phyloP scores from a whole-genome alignment of 2,113 vertebrate genomes.

The Spizaetus ornatus region DNA sequence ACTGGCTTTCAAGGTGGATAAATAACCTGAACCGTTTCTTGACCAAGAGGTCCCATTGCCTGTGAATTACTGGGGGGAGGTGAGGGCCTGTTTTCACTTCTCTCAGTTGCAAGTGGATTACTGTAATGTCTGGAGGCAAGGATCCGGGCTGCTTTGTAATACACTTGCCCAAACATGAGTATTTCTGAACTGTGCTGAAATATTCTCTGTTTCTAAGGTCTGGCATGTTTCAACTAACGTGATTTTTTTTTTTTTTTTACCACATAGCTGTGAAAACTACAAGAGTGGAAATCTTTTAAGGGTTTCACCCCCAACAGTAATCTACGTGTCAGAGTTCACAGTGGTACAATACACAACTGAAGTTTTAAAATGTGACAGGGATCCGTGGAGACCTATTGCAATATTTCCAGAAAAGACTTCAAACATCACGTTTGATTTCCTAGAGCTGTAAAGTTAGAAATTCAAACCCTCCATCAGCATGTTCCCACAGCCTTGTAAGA shows the following conservation, averaged over 20 bases:
- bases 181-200: not conserved
- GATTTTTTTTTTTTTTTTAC: not conserved
- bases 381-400: not conserved
- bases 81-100: not conserved
- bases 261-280: not conserved
- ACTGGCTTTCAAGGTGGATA: not conserved
- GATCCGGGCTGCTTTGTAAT: not conserved
- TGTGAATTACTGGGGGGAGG: not conserved
- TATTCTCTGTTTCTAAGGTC: not conserved
- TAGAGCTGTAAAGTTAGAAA: not conserved
- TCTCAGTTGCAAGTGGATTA: not conserved
- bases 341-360: not conserved
- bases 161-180: too few species aligned
- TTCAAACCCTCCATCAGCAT: not conserved
- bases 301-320: not conserved
- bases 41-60: not conserved
- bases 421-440: not conserved
- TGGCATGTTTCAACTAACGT: not conserved
- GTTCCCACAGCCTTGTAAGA: not conserved
- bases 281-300: not conserved
- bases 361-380: not conserved
- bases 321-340: not conserved
- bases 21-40: not conserved
- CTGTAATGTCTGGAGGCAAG: not conserved
- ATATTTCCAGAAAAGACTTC: not conserved